These are phyloP conservation scores for Trichoplusia ni DNA, from an alignment of 1,140 invertebrate species.

Conservation along the genomic window DNA sequence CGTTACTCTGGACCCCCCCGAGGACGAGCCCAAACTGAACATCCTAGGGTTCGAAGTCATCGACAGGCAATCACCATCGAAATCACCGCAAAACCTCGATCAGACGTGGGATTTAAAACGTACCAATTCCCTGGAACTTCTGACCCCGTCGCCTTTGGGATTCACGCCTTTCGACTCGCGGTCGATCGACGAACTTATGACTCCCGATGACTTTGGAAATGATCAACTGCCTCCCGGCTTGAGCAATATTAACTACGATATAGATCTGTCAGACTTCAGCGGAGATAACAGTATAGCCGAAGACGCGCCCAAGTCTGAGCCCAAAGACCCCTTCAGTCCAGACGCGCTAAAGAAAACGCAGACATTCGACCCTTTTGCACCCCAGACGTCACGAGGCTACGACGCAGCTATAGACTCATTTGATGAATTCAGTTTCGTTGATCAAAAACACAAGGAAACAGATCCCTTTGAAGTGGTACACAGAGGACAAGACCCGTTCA, in stretches of 20 bases:
- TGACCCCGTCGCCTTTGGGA: constrained; percentile 81
- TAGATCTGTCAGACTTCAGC: constrained; percentile 87
- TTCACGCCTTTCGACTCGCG: constrained; percentile 80
- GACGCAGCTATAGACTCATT: constrained; percentile 55
- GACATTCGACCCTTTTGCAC: constrained; percentile 60
- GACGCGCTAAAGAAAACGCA: constrained; percentile 49
- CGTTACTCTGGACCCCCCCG: constrained; percentile 18
- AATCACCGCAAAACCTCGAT: constrained; percentile 55
- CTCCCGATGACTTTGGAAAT: constrained; percentile 82
- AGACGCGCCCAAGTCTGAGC: constrained; percentile 72
- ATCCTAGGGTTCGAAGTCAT: constrained; percentile 54
- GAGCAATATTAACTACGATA: constrained; percentile 88
- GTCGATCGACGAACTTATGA: constrained; percentile 82
- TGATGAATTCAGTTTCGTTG: constrained; percentile 63
- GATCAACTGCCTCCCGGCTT: constrained; percentile 81
- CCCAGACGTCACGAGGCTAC: constrained; percentile 43
- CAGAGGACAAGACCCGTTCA: constrained; percentile 45
- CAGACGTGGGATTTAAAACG: constrained; percentile 65
- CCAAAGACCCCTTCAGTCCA: constrained; percentile 67
- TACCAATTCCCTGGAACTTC: constrained; percentile 72
- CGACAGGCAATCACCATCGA: constrained; percentile 56
- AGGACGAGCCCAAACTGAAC: constrained; percentile 41
- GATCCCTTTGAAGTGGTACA: constrained; percentile 65
- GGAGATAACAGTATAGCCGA: constrained; percentile 86
- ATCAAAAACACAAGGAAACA: constrained; percentile 41